Conservation (phyloP, 2,888 invertebrate genomes). For the Aleiodes alternator region DNA sequence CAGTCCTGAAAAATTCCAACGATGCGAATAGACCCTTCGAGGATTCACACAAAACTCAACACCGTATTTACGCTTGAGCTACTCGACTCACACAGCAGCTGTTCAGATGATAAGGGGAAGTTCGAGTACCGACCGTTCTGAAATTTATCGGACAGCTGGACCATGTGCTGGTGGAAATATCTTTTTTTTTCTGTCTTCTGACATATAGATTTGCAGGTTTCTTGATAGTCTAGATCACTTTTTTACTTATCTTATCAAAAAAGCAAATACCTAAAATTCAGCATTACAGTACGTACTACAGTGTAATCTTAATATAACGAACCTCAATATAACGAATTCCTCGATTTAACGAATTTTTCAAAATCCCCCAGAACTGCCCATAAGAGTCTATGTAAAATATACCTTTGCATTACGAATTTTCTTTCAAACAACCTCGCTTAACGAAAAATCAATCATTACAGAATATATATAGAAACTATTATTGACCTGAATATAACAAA, state of each 20-base stretch:
- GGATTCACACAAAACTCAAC: conserved; percentile 3
- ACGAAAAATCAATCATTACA: too few relatives aligned
- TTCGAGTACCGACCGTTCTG: conserved; percentile 28
- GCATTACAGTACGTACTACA: too few relatives aligned
- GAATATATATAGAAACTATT: too few relatives aligned
- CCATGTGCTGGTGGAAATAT: conserved; percentile 27
- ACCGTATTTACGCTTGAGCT: conserved; percentile 39
- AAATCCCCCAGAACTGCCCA: too few relatives aligned
- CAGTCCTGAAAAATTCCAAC: conserved; percentile 30
- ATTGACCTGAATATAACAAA: too few relatives aligned
- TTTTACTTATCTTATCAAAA: background rate
- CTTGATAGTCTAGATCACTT: background rate
- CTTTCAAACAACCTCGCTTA: too few relatives aligned
- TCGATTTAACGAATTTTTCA: too few relatives aligned
- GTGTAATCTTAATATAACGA: too few relatives aligned
- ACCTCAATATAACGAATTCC: too few relatives aligned
- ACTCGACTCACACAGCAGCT: conserved; percentile 38
- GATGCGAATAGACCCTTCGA: conserved; percentile 17
- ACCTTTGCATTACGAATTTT: too few relatives aligned
- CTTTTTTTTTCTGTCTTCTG: background rate
- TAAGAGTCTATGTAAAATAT: too few relatives aligned
- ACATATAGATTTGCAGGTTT: background rate
- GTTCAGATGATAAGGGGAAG: conserved; percentile 39
- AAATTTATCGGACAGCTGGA: conserved; percentile 50
- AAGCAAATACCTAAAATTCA: background rate